Conservation (phyloP, 1,140 invertebrate species). For the Hetaerina americana region DNA sequence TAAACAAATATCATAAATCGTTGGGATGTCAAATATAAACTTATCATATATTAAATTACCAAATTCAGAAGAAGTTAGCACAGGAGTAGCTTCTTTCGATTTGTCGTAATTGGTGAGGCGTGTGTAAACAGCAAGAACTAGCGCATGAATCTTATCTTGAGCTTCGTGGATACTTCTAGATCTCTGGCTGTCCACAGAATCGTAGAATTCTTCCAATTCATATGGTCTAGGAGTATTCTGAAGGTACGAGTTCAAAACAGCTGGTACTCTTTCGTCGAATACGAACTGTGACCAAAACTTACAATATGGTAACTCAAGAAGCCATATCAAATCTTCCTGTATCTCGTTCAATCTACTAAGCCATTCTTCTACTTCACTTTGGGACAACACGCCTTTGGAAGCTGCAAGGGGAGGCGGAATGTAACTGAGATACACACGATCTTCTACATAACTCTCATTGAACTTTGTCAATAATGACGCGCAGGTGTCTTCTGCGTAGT, state of each 20-base stretch:
- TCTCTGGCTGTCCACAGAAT: neutral
- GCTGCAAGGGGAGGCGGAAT: conserved; percentile 22
- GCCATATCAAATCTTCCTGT: conserved; percentile 38
- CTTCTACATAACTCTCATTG: conserved; percentile 25
- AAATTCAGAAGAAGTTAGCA: neutral
- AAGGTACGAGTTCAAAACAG: neutral
- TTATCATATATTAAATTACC: neutral
- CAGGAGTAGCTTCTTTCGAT: neutral
- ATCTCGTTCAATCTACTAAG: conserved; percentile 38
- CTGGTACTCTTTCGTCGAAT: neutral
- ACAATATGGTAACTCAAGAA: conserved; percentile 37
- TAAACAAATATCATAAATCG: neutral
- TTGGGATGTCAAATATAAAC: neutral
- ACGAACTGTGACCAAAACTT: conserved; percentile 22
- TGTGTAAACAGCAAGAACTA: neutral
- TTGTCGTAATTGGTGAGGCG: neutral
- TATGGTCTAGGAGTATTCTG: neutral
- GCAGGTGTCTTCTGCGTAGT: neutral
- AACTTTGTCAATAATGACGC: neutral
- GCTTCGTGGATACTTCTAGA: neutral
- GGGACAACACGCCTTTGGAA: conserved; percentile 24
- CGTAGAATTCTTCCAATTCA: neutral
- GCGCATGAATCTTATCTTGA: neutral
- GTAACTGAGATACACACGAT: conserved; percentile 28
- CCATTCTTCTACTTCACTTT: conserved; percentile 41